Evolutionary conservation across 2,113 vertebrate species (phyloP).

Genomic region (Chiloscyllium plagiosum): DNA sequence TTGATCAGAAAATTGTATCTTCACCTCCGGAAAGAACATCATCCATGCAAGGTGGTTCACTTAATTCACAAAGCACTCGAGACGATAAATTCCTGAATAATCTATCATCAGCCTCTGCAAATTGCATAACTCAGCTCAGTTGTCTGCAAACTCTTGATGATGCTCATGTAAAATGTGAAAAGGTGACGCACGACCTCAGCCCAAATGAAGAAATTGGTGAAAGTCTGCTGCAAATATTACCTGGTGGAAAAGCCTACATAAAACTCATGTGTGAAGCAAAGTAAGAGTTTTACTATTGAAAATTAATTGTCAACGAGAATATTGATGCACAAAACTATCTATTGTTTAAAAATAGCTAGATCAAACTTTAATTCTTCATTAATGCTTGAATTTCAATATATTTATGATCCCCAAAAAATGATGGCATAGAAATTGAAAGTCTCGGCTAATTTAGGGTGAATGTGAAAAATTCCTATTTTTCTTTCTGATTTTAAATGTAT

Average conservation of each 20-base stretch:
- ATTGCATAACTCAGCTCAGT: too few relatives aligned
- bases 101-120: not conserved
- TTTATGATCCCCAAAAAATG: not conserved
- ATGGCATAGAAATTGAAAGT: not conserved
- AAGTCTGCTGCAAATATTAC: not conserved
- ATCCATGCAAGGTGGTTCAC: too few relatives aligned
- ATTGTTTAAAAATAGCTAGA: not conserved
- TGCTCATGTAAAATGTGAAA: not conserved
- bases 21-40: not conserved
- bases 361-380: not conserved
- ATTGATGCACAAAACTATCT: not conserved
- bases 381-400: not conserved
- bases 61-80: not conserved
- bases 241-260: not conserved
- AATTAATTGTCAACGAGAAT: not conserved
- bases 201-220: not conserved
- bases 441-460: not conserved
- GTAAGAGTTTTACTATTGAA: conserved; percentile 11
- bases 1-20: not conserved
- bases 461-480: not conserved
- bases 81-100: not conserved
- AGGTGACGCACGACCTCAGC: not conserved
- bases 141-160: not conserved
- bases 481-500: not conserved
- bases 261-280: conserved; percentile 6